phyloP scores from a whole-genome alignment of 2,797 vertebrate genomes.

The Tangara arthus region DNA sequence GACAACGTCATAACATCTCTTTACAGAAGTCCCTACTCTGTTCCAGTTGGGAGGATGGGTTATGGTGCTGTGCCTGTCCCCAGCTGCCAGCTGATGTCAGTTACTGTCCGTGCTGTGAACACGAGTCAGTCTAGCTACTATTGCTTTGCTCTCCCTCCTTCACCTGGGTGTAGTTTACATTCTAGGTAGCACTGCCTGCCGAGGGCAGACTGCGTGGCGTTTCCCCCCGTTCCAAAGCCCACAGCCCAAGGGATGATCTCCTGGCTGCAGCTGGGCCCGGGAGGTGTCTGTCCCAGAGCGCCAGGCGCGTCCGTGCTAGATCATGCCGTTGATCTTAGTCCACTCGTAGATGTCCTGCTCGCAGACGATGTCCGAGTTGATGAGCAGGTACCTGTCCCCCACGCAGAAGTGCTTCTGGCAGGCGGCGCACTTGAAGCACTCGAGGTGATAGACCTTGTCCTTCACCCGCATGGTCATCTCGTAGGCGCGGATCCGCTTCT shows the following conservation, averaged over 20 bases:
- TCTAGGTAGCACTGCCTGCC: conserved; percentile 39
- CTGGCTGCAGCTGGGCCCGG: neutral
- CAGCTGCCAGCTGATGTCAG: conserved; percentile 28
- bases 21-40: conserved; percentile 9
- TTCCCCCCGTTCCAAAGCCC: conserved; percentile 40
- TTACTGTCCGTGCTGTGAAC: neutral
- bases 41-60: neutral
- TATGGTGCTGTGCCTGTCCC: neutral
- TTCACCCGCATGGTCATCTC: conserved; percentile 99
- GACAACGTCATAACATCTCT: conserved; percentile 1
- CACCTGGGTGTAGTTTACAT: conserved; percentile 3
- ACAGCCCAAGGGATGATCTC: conserved; percentile 12
- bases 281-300: neutral
- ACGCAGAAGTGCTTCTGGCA: conserved; percentile 99
- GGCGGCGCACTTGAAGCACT: conserved; percentile 98
- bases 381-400: conserved; percentile 96
- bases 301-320: conserved; percentile 60
- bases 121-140: conserved; percentile 23
- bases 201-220: neutral
- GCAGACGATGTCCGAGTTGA: conserved; percentile 99
- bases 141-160: conserved; percentile 23
- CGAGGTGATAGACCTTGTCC: conserved; percentile 98
- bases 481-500: conserved; percentile 96
- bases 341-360: conserved; percentile 99
- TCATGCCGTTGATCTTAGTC: conserved; percentile 93